Evolutionary conservation across 2,888 invertebrate species (phyloP).

Genomic region (Agrotis clavis): DNA sequence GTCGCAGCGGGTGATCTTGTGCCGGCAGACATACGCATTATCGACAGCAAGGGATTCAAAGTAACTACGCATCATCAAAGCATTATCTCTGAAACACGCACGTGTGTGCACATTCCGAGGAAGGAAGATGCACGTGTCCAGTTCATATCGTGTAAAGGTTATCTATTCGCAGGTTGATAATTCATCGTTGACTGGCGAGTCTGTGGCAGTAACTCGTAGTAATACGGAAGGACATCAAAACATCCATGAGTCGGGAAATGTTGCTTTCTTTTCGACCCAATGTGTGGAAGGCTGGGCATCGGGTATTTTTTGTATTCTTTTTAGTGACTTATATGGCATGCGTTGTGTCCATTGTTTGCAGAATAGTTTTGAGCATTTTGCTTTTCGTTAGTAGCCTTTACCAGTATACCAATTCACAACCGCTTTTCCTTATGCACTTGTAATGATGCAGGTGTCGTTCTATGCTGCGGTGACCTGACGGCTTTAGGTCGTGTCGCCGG

Average conservation of each 20-base stretch:
- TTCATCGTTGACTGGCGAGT: constrained; percentile 98
- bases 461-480: constrained; percentile 96
- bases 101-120: constrained; percentile 32
- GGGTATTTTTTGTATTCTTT: constrained; percentile 87
- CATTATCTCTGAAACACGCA: constrained; percentile 35
- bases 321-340: no score
- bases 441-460: constrained; percentile 92
- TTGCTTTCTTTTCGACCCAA: constrained; percentile 98
- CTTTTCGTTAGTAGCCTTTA: no score
- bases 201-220: constrained; percentile 96
- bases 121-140: constrained; percentile 32
- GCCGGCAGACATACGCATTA: constrained; percentile 99
- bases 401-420: no score
- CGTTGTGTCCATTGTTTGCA: no score
- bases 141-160: constrained; percentile 32
- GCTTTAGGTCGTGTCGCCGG: constrained; percentile 98
- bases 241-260: constrained; percentile 97
- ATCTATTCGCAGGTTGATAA: constrained; percentile 93
- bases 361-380: no score
- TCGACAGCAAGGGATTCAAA: constrained; percentile 98
- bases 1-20: constrained; percentile 99
- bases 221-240: constrained; percentile 97
- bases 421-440: neutral
- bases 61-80: constrained; percentile 65
- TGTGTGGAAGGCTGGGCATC: constrained; percentile 97